Conservation (phyloP, 1,140 invertebrate genomes). For the Penaeus vannamei region DNA sequence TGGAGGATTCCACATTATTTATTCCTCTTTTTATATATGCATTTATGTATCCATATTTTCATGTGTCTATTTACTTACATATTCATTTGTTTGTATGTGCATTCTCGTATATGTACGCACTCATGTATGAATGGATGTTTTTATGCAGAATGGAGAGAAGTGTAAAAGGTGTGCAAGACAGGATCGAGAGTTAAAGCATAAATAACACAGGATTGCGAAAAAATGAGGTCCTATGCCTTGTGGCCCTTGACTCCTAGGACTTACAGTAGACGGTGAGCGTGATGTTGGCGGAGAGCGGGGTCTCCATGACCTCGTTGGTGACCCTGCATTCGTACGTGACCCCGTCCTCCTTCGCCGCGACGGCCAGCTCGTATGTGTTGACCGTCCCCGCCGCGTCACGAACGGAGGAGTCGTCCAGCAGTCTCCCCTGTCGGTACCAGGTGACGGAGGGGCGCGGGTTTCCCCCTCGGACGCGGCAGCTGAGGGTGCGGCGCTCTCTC, state of each 20-base stretch:
- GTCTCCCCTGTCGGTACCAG: constrained; percentile 93
- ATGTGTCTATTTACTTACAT: too few species aligned
- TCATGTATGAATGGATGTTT: too few species aligned
- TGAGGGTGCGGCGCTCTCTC: constrained; percentile 89
- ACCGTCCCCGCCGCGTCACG: constrained; percentile 77
- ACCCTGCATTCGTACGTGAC: not conserved
- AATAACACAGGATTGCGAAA: not conserved
- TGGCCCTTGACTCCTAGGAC: not conserved
- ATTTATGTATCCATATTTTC: too few species aligned
- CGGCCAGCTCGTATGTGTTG: not conserved
- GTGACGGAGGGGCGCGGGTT: constrained; percentile 94
- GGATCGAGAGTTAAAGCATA: too few species aligned
- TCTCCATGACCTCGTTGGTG: not conserved
- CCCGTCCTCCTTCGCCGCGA: not conserved
- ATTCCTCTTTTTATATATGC: too few species aligned
- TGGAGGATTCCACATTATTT: too few species aligned
- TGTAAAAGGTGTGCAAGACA: too few species aligned
- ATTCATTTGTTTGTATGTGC: too few species aligned
- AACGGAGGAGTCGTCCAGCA: constrained; percentile 84
- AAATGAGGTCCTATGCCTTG: too few species aligned
- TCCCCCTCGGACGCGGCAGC: constrained; percentile 91
- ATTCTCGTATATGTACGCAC: too few species aligned
- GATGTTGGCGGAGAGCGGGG: not conserved
- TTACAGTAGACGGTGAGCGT: not conserved
- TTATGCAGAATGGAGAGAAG: too few species aligned